Percentiles rank a stretch among this genome's conserved stretches.
phyloP scores from a whole-genome alignment of 2,888 invertebrate genomes.

The Apamea sordens region DNA sequence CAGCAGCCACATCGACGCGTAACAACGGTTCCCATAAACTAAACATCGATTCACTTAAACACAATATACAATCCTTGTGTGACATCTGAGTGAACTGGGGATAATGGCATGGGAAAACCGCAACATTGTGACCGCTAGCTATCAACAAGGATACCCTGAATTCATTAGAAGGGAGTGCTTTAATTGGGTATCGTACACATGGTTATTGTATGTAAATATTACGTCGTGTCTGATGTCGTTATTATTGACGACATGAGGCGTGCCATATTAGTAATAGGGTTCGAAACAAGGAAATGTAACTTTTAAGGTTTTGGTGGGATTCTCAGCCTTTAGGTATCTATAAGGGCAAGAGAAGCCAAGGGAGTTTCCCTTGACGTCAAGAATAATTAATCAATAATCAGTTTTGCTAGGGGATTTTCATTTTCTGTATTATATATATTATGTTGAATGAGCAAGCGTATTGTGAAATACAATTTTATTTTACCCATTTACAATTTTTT shows the following conservation, averaged over 20 bases:
- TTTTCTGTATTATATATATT: no score
- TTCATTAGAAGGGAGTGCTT: slow-evolving; percentile 40
- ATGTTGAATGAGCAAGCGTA: not conserved
- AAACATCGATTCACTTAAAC: slow-evolving; percentile 11
- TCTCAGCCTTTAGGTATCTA: not conserved
- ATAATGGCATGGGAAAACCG: slow-evolving; percentile 55
- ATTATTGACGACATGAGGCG: not conserved
- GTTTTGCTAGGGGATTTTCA: not conserved
- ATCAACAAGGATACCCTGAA: slow-evolving; percentile 42
- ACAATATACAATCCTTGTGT: slow-evolving; percentile 9
- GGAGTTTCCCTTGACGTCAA: not conserved
- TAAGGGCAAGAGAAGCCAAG: not conserved
- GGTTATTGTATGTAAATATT: slow-evolving; percentile 33
- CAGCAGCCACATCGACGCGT: not conserved
- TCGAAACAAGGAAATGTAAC: slow-evolving; percentile 1
- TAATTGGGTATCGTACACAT: slow-evolving; percentile 37
- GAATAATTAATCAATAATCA: not conserved
- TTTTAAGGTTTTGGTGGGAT: no score
- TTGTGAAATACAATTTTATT: not conserved
- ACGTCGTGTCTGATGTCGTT: not conserved
- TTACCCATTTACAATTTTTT: not conserved
- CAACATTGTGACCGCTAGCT: slow-evolving; percentile 37
- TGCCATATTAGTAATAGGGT: not conserved
- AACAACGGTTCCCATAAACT: slow-evolving; percentile 2
- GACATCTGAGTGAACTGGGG: slow-evolving; percentile 17